These are phyloP conservation scores for Morus bassanus DNA, from an alignment of 2,797 vertebrate genomes.

Conservation along the genomic window DNA sequence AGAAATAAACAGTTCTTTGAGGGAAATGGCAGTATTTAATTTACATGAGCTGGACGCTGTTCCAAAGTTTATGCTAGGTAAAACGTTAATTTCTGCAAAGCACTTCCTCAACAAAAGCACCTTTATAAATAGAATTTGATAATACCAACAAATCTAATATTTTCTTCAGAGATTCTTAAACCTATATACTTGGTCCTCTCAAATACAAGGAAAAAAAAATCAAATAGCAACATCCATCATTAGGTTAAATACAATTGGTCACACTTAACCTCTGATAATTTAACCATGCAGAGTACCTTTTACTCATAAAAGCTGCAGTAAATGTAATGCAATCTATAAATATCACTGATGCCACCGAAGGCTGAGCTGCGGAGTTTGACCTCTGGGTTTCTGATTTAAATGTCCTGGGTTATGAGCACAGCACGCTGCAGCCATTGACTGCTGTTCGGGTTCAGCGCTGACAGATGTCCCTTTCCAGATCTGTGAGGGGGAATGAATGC, in stretches of 20 bases:
- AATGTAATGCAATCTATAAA: conserved; percentile 43
- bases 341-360: background rate
- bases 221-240: background rate
- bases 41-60: background rate
- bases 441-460: background rate
- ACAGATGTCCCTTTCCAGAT: conserved; percentile 33
- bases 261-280: conserved; percentile 3
- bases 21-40: background rate
- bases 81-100: background rate
- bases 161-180: background rate
- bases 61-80: background rate
- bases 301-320: background rate
- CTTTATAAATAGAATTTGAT: background rate
- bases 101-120: background rate
- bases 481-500: conserved; percentile 11
- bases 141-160: background rate
- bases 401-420: conserved; percentile 1
- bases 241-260: background rate
- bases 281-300: background rate
- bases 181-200: background rate
- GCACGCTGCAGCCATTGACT: background rate
- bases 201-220: background rate
- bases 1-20: conserved; percentile 50
- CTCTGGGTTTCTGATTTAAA: conserved; percentile 31
- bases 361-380: background rate